Evolutionary conservation across 2,797 vertebrate genomes (phyloP), one percentile per base, ranked within the genome.

Genomic region (Phalloptychus januarius): DNA sequence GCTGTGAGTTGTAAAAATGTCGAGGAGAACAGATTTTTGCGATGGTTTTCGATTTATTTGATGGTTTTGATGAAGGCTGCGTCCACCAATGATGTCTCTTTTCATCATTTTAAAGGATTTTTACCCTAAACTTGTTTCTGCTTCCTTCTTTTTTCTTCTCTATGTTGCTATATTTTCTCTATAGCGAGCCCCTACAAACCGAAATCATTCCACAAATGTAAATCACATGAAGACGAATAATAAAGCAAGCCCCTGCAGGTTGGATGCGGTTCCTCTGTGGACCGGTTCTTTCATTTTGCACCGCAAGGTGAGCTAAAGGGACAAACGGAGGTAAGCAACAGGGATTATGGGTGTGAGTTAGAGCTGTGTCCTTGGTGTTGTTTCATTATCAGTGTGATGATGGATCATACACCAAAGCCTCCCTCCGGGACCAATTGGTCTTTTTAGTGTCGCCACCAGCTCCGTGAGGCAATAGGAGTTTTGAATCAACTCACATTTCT

Each of bases 381-480:
- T 89, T 87, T 89, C 78, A 87, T 90, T 85, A 87, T 74, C 85
- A 20, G 18, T 58, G 80, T 82, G 79, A 87, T 90, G 88, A 89
- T 80, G 75, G 87, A 87, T 89, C 79, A 86, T 77, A 74, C 36
- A 58, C 78, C 46, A 74, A 73, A 50, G 40, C 61, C 46, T 77
- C 63, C 63, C 69, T 45, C 78, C 81, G 71, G 82, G 71, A 84
- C 70, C 40, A 82, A 52, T 83, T 63, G 50, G 40, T 42, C 44
- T 74, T 69, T 48, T 23, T 63, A 42, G 72, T 73, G 76, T 50
- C 63, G 45, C 70, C 71, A 79, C 36, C 45, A 65, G 71, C 69
- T 61, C 67, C 4, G 48, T 75, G 20, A 28, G 54, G 71, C 67
- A 61, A 72, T 71, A 2, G 72, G 44, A 70, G 12, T 7, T 46